Conservation (phyloP, 2,113 vertebrate species). For the Hippolais icterina region DNA sequence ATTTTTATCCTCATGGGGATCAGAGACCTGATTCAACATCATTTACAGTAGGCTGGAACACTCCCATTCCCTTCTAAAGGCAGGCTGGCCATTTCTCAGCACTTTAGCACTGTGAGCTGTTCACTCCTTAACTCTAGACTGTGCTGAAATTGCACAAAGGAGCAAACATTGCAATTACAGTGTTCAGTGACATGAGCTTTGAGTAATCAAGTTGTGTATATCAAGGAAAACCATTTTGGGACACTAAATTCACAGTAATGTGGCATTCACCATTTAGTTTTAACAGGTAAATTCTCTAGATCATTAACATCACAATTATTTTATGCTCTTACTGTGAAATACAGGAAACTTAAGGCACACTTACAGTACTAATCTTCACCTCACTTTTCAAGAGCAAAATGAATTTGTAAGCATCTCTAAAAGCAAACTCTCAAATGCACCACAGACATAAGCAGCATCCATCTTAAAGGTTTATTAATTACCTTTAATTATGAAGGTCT, state of each 20-base stretch:
- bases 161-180: neutral
- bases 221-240: neutral
- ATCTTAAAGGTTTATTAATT: fast-evolving
- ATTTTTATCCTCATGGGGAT: slow-evolving; percentile 53
- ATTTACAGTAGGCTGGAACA: slow-evolving; percentile 40
- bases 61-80: neutral
- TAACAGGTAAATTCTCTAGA: neutral
- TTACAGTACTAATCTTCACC: neutral
- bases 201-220: fast-evolving
- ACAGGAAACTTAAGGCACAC: neutral
- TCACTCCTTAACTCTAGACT: neutral
- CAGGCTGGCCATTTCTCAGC: fast-evolving
- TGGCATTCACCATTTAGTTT: neutral
- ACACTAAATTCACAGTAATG: neutral
- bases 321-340: neutral
- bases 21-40: slow-evolving; percentile 74
- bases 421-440: neutral
- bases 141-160: neutral
- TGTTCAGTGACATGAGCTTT: neutral
- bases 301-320: neutral
- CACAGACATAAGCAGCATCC: fast-evolving
- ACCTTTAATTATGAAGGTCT: neutral
- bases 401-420: neutral
- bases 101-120: neutral
- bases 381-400: neutral